phyloP scores from a whole-genome alignment of 2,888 invertebrate genomes.

The Blomia tropicalis region DNA sequence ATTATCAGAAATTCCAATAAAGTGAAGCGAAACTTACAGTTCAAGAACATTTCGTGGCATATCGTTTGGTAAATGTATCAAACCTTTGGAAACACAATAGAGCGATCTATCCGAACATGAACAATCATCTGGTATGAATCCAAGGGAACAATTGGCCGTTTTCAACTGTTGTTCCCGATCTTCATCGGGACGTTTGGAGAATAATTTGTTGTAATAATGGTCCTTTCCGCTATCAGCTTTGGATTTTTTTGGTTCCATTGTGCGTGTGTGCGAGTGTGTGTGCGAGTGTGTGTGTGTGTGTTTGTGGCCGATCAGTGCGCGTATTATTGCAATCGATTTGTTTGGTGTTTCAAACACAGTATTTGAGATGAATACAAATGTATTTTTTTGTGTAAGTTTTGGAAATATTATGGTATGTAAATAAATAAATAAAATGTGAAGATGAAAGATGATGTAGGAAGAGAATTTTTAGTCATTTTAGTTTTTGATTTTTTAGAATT shows the following conservation, averaged over 20 bases:
- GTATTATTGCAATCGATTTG: too few relatives aligned
- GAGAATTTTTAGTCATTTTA: background rate
- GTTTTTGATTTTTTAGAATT: background rate
- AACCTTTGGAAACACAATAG: constrained; percentile 26
- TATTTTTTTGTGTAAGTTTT: too few relatives aligned
- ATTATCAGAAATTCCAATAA: background rate
- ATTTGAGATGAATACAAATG: too few relatives aligned
- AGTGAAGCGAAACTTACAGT: constrained; percentile 25
- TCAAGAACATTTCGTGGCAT: constrained; percentile 26
- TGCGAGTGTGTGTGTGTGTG: too few relatives aligned
- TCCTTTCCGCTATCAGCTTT: constrained; percentile 31
- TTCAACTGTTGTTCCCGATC: constrained; percentile 39
- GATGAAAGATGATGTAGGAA: too few relatives aligned
- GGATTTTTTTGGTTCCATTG: background rate
- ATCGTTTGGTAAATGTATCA: constrained; percentile 21
- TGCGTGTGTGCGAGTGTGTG: too few relatives aligned
- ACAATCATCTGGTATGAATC: constrained; percentile 25
- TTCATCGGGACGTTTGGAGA: constrained; percentile 40
- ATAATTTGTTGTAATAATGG: constrained; percentile 41
- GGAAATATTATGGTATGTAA: too few relatives aligned
- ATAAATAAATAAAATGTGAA: too few relatives aligned
- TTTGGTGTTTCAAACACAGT: too few relatives aligned
- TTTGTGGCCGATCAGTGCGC: too few relatives aligned
- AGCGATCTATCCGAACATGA: constrained; percentile 26
- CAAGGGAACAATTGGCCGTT: constrained; percentile 26